Evolutionary conservation across 1,140 invertebrate species (phyloP), one percentile per base, ranked within the genome.

Genomic region (Anastrepha ludens): DNA sequence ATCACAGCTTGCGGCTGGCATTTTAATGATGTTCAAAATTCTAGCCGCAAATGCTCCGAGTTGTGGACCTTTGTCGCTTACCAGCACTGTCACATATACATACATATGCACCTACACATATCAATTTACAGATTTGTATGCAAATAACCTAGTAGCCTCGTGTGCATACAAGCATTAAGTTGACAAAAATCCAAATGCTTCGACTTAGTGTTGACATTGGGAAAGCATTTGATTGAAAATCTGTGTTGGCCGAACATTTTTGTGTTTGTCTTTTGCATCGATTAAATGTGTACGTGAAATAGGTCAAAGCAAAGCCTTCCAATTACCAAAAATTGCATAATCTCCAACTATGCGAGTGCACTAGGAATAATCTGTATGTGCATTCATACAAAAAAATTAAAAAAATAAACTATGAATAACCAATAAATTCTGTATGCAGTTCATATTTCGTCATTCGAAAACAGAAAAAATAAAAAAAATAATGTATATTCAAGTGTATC

Each of bases 1-100:
- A 81, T 81, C 74, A 81, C 74, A 55, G 74, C 74, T 81, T 81
- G 74, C n/a, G 74, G 74, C 74, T 81, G 74, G 74, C 74, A 81
- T 81, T 81, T 81, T 81, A 81, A 81, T 81, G 74, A 81, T 58
- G 74, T 81, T 58, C 74, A 81, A 81, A 81, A 81, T 81, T 20
- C 74, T 81, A 58, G 44, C 74, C 74, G 15, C 74, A 81, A 81
- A 81, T 81, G 74, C 74, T 47, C 55, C 47, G n/a, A 55, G 74
- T 81, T 81, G 74, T 81, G 74, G 74, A 81, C 50, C 47, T 81
- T 81, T 55, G n/a, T 58, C 74, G 74, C 47, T 81, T n/a, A 81
- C 74, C 70, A 50, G 50, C 8, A 44, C 39, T 55, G 6, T 55
- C 11, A 74, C 44, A 74, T 4, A 41, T 67, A 41, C 9, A 67